Evolutionary conservation across 1,140 invertebrate genomes (phyloP).

Genomic region (Papilio aristodemus): DNA sequence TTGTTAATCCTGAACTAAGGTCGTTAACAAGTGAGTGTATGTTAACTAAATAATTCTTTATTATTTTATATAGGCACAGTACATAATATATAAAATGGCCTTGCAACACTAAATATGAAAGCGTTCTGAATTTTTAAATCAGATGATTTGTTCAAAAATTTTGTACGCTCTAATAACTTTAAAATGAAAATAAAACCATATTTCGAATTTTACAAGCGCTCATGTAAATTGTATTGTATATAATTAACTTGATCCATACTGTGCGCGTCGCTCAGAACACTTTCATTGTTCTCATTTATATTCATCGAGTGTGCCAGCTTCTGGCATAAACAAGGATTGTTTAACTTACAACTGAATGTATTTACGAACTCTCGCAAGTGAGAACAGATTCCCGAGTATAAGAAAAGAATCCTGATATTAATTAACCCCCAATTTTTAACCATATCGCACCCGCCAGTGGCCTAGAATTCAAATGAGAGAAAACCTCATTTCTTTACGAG

Average conservation of each 20-base stretch:
- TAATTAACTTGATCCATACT: slow-evolving; percentile 17
- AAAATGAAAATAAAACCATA: slow-evolving; percentile 7
- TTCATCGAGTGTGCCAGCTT: slow-evolving; percentile 18
- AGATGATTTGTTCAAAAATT: neutral
- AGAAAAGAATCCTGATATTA: neutral
- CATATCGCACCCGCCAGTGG: slow-evolving; percentile 54
- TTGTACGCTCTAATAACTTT: slow-evolving; percentile 3
- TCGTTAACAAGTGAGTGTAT: too few relatives aligned
- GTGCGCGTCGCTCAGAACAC: neutral
- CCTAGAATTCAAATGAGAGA: slow-evolving; percentile 77
- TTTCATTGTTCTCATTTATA: slow-evolving; percentile 32
- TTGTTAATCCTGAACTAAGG: too few relatives aligned
- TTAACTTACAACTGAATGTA: slow-evolving; percentile 28
- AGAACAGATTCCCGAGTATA: neutral
- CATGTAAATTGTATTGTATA: slow-evolving; percentile 10
- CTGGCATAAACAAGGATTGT: slow-evolving; percentile 16
- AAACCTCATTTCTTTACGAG: slow-evolving; percentile 57
- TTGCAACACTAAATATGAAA: neutral
- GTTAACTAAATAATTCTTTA: too few relatives aligned
- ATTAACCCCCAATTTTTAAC: slow-evolving; percentile 41
- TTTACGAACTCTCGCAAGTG: neutral
- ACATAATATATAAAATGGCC: neutral
- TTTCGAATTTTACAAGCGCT: neutral
- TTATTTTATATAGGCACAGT: too few relatives aligned
- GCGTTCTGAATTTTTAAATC: neutral